These are phyloP conservation scores for Aphaenogaster floridana DNA, from an alignment of 1,140 invertebrate genomes.

Conservation along the genomic window DNA sequence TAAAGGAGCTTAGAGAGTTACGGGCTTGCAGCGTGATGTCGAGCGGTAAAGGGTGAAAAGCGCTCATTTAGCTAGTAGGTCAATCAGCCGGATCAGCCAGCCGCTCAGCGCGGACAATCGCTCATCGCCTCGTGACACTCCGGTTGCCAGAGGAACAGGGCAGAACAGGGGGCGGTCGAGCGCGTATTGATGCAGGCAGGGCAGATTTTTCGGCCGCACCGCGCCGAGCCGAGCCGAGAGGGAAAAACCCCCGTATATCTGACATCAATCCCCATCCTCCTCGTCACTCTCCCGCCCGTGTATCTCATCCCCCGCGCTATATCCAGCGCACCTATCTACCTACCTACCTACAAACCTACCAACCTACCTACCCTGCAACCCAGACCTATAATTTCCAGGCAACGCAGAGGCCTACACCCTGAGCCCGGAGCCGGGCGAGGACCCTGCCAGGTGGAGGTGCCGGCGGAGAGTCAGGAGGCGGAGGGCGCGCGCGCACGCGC, in stretches of 20 bases:
- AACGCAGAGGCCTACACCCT: conserved; percentile 77
- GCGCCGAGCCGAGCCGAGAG: not conserved
- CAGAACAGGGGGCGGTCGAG: not conserved
- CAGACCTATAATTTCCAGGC: conserved; percentile 83
- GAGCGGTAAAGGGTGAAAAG: not conserved
- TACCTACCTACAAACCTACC: conserved; percentile 3
- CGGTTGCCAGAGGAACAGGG: not conserved
- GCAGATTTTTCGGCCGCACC: not conserved
- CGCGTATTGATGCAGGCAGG: conserved; percentile 24
- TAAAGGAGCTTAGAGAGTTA: not conserved
- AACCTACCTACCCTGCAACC: conserved; percentile 80
- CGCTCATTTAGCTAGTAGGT: not conserved
- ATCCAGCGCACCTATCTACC: not conserved
- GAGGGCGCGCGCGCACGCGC: conserved; percentile 65
- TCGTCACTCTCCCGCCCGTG: not conserved
- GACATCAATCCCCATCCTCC: conserved; percentile 1
- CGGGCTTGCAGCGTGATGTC: too few relatives aligned
- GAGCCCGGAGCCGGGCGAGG: conserved; percentile 71
- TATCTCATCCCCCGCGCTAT: not conserved
- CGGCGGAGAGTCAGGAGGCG: conserved; percentile 44
- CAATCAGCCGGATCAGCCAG: conserved; percentile 20
- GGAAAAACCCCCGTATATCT: conserved; percentile 8
- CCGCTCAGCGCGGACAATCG: not conserved
- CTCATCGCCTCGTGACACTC: not conserved
- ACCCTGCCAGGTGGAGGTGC: conserved; percentile 60